phyloP scores from a whole-genome alignment of 2,113 vertebrate genomes.

The Dasyornis broadbenti region DNA sequence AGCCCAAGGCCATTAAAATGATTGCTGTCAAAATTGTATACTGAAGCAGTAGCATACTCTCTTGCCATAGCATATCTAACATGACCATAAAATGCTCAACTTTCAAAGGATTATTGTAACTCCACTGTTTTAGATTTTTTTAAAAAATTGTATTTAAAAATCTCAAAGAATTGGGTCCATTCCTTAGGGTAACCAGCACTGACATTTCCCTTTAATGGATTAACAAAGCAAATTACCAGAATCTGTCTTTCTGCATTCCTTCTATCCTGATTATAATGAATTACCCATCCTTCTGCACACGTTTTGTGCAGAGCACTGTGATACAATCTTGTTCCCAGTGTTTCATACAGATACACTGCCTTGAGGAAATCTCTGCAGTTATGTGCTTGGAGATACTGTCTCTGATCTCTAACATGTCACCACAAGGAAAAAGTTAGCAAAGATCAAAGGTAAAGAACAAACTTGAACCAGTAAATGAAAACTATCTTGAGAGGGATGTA shows the following conservation, averaged over 20 bases:
- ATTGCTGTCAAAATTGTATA: constrained; percentile 30
- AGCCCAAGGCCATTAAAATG: constrained; percentile 34
- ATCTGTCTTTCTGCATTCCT: neutral
- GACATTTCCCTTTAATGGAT: neutral
- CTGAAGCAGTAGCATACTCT: constrained; percentile 16
- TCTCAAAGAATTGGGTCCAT: neutral
- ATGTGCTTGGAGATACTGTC: neutral
- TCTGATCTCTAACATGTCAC: neutral
- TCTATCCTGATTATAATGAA: neutral
- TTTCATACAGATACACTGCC: neutral
- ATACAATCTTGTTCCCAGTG: neutral
- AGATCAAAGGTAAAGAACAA: neutral
- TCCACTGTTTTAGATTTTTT: neutral
- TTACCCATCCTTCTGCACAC: neutral
- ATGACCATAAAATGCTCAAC: constrained; percentile 16
- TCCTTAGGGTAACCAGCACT: neutral
- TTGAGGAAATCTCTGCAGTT: neutral
- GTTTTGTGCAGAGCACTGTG: neutral
- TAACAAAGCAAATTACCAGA: constrained; percentile 11
- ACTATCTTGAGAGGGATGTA: neutral
- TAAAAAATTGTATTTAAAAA: constrained; percentile 43
- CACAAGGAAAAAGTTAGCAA: neutral
- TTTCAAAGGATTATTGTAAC: constrained; percentile 60
- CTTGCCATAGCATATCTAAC: neutral
- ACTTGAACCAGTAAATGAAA: neutral